Conservation (phyloP, 2,888 invertebrate species). For the Pinctada fucata region DNA sequence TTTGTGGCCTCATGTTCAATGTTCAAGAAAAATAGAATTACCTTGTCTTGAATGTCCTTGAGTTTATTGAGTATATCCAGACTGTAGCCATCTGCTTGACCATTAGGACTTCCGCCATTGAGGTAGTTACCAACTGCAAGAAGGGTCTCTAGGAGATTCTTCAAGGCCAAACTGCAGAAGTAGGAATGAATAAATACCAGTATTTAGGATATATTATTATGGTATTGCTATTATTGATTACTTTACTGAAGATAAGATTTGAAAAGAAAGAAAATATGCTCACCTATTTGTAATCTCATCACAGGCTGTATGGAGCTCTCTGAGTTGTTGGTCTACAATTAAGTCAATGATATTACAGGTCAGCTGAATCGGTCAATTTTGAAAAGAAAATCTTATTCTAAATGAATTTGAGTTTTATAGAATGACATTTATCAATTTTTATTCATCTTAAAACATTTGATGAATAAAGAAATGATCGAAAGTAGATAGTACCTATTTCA, state of each 20-base stretch:
- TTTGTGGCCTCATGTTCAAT: no score
- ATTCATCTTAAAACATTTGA: no score
- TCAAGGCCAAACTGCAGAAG: slow-evolving; percentile 62
- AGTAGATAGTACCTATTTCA: slow-evolving; percentile 65
- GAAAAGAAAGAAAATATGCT: neutral
- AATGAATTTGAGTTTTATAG: no score
- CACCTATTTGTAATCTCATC: slow-evolving; percentile 71
- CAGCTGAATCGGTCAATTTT: neutral
- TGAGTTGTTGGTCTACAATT: slow-evolving; percentile 70
- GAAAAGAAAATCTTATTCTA: no score
- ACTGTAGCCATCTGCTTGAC: slow-evolving; percentile 74
- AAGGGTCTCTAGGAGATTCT: slow-evolving; percentile 68
- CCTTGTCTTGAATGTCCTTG: slow-evolving; percentile 70
- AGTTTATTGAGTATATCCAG: slow-evolving; percentile 70
- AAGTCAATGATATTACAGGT: neutral
- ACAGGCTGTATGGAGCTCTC: slow-evolving; percentile 69
- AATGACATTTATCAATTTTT: no score
- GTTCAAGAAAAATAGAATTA: slow-evolving; percentile 26
- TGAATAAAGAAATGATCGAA: no score
- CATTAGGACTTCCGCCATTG: slow-evolving; percentile 72
- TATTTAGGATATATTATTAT: neutral
- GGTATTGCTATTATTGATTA: neutral
- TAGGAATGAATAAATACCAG: neutral
- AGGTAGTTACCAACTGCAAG: slow-evolving; percentile 74
- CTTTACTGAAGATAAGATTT: neutral